Conservation (phyloP, 2,797 vertebrate genomes). For the Cuculus canorus region DNA sequence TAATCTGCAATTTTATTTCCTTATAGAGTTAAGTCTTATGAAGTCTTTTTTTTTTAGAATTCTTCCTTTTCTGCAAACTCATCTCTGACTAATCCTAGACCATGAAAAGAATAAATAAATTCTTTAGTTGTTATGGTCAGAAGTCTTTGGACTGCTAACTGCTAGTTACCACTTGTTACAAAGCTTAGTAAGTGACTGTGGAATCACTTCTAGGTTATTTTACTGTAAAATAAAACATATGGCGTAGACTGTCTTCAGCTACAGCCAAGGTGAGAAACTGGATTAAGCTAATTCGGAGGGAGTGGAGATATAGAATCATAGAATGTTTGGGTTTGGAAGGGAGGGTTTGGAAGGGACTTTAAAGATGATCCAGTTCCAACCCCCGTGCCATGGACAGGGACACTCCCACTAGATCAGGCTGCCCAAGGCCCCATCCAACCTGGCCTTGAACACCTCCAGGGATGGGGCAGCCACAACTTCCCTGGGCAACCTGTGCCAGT, state of each 20-base stretch:
- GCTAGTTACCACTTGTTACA: neutral
- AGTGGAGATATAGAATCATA: neutral
- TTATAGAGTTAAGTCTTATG: neutral
- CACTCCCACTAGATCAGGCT: no score
- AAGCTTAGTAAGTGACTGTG: neutral
- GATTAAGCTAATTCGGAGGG: neutral
- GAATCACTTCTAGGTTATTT: neutral
- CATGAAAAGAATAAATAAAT: neutral
- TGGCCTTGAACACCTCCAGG: no score
- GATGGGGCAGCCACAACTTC: no score
- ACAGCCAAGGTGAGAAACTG: neutral
- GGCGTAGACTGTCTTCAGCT: neutral
- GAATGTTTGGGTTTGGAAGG: no score
- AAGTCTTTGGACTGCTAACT: neutral
- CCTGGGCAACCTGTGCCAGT: no score
- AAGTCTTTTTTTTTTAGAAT: neutral
- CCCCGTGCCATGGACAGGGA: no score
- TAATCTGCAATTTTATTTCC: neutral
- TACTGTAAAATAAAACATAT: neutral
- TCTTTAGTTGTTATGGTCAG: neutral
- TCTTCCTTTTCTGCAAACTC: neutral
- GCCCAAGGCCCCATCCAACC: no score
- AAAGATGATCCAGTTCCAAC: no score
- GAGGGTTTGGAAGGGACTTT: no score
- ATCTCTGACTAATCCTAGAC: neutral